Base-by-base conservation (phyloP, 2,888 invertebrate genomes). In the Pemphredon lugubris region DNA sequence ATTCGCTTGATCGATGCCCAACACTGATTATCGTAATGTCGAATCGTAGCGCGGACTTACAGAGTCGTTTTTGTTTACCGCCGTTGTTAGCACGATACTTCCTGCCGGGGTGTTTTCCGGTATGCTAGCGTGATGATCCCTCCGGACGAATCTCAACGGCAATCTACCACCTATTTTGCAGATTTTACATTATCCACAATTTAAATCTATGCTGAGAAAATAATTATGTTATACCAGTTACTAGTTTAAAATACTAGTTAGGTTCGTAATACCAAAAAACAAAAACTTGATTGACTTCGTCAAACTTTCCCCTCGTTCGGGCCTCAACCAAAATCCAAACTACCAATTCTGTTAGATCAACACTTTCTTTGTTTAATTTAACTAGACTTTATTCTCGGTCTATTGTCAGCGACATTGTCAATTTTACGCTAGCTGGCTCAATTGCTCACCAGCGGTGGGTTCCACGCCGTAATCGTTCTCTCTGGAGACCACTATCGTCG, bases 71-170 rank as follows among this genome's bases (percentile, higher is more conserved):
- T 88, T 88, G 75, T 92, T 92, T 2, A 92, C 92, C 45, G 91
- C 90, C 0, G 92, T 90, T 1, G 95, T 94, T 60, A 95, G 91
- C 21, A 97, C 92, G 34, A 95, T 93, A 73, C 94, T 92, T 37
- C 95, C 95, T 6, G 94, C 91, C 4, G 95, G 93, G 11, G 95
- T 92, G 83, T 95, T 94, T 90, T 97, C 97, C 26, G 95, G 92
- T 16, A 95, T 94, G 21, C 92, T 93, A 66, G 95, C 93, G 53
- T 92, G 89, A 90, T 94, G 97, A 67, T 93, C 92, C 53, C 93
- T 92, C 76, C 95, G 94, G 13, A 94, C 90, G 91, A 97, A 97
- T 77, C 92, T 92, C 60, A 94, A 91, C 32, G 92, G 90, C 34
- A 89, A 80, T 59, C 83, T 82, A 80, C 77, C 90, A 75, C 81